These are phyloP conservation scores for Sebastes jordani DNA, from an alignment of 2,797 vertebrate genomes.

Conservation along the genomic window DNA sequence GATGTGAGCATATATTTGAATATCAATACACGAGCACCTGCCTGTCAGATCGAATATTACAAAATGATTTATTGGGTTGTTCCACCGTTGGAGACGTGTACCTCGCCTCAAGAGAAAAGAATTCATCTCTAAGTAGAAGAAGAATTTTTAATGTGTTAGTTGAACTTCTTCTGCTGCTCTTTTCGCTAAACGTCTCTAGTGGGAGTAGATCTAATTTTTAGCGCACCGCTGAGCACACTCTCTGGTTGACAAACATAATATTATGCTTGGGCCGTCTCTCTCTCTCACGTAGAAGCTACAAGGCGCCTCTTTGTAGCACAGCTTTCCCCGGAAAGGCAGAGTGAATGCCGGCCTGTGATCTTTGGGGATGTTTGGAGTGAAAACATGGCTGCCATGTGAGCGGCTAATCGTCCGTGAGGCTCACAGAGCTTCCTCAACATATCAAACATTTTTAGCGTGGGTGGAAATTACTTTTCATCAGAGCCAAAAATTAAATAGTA, in stretches of 20 bases:
- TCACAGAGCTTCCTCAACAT: constrained; percentile 52
- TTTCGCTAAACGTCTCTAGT: constrained; percentile 46
- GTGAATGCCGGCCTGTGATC: constrained; percentile 76
- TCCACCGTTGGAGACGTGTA: constrained; percentile 17
- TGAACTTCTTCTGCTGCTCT: constrained; percentile 43
- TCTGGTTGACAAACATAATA: constrained; percentile 82
- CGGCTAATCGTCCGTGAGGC: constrained; percentile 60
- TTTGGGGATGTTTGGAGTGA: constrained; percentile 79
- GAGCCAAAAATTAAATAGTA: constrained; percentile 24
- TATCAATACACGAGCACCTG: constrained; percentile 59
- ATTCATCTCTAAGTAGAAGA: constrained; percentile 19
- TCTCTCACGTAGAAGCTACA: constrained; percentile 65
- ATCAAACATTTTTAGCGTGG: constrained; percentile 39
- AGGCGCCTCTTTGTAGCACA: constrained; percentile 75
- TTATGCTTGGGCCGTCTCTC: constrained; percentile 71
- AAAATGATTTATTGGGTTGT: constrained; percentile 56
- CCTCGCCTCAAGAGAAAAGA: constrained; percentile 44
- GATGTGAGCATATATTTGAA: constrained; percentile 66
- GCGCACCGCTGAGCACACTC: constrained; percentile 67
- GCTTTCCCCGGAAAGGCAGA: constrained; percentile 57
- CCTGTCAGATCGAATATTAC: constrained; percentile 53
- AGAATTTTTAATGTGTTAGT: not conserved
- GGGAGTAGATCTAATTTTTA: constrained; percentile 76
- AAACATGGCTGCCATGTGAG: constrained; percentile 73
- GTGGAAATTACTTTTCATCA: constrained; percentile 54